Conservation (phyloP, 2,113 vertebrate species). For the Tinamus guttatus region DNA sequence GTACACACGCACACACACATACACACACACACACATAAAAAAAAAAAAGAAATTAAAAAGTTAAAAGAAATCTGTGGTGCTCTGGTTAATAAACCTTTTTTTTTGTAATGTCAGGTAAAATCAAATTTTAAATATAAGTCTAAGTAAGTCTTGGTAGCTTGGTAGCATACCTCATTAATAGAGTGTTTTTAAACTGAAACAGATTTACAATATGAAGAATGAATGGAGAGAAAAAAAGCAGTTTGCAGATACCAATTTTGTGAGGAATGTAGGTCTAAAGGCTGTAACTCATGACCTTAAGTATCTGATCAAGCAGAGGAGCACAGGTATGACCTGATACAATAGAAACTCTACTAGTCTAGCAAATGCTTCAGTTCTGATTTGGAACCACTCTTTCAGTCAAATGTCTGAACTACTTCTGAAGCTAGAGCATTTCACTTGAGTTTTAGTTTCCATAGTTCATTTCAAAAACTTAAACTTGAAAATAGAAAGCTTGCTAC, state of each 20-base stretch:
- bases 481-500: neutral
- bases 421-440: rapidly evolving
- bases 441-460: rapidly evolving
- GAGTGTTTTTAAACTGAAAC: neutral
- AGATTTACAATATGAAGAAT: neutral
- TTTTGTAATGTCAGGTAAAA: neutral
- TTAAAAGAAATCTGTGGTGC: constrained; percentile 4
- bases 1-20: neutral
- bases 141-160: neutral
- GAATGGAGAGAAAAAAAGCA: rapidly evolving
- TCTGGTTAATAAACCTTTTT: neutral
- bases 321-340: neutral
- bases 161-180: neutral
- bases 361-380: neutral
- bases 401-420: neutral
- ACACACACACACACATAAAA: neutral
- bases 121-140: neutral
- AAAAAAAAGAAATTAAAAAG: constrained; percentile 17
- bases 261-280: rapidly evolving
- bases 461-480: neutral
- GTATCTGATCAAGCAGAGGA: neutral
- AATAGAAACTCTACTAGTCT: neutral
- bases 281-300: neutral
- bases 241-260: no score
- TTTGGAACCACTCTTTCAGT: neutral